A percentile compares a stretch with the other conserved stretches of the same genome.
Conservation (phyloP, 2,888 invertebrate genomes). For the Mesorhabditis spiculigera region DNA sequence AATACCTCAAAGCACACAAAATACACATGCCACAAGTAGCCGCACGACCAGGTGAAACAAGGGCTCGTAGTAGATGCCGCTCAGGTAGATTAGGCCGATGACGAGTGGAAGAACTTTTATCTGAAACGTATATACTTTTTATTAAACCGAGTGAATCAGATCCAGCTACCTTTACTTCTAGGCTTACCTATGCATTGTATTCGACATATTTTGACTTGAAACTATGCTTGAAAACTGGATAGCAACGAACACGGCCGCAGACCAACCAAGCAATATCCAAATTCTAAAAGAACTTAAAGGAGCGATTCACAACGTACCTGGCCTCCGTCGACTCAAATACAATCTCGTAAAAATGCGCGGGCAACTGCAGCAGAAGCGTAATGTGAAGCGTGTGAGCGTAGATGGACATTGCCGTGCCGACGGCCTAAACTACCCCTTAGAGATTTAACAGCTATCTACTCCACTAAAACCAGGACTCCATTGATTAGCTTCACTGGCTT, state of each 20-base stretch:
- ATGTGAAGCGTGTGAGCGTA: constrained; percentile 13
- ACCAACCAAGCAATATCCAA: constrained; percentile 48
- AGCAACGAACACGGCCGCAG: constrained; percentile 38
- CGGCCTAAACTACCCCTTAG: background rate
- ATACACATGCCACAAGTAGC: constrained; percentile 44
- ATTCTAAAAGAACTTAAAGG: constrained; percentile 25
- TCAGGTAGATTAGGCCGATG: constrained; percentile 45
- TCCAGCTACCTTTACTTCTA: background rate
- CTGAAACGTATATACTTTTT: constrained; percentile 13
- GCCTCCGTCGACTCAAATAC: constrained; percentile 12
- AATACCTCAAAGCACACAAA: constrained; percentile 51
- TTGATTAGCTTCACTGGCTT: constrained; percentile 17
- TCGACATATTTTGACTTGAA: constrained; percentile 12
- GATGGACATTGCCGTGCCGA: constrained; percentile 11
- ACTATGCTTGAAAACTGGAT: constrained; percentile 40
- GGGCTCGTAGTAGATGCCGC: constrained; percentile 43
- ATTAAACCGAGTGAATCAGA: background rate
- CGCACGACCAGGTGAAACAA: constrained; percentile 40
- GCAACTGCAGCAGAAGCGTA: constrained; percentile 8
- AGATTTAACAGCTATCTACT: background rate
- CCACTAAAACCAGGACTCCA: constrained; percentile 5
- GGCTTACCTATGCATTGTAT: constrained; percentile 23
- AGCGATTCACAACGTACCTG: constrained; percentile 1
- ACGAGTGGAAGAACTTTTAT: constrained; percentile 58
- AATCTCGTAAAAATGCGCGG: constrained; percentile 10